Conservation (phyloP, 2,113 vertebrate genomes). For the Gallinago undulata region DNA sequence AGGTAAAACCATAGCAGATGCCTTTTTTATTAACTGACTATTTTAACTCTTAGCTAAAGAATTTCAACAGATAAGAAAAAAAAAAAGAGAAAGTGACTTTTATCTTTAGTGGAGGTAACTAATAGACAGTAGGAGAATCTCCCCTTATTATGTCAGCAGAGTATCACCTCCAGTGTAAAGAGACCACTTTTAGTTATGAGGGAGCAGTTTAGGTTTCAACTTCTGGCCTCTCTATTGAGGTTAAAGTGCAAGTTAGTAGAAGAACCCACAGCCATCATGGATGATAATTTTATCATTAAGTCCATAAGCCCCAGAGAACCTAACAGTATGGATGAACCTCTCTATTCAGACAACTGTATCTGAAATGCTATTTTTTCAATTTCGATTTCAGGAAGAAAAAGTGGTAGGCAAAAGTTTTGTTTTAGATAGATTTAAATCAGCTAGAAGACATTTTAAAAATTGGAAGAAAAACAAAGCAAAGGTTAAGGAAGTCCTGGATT, state of each 20-base stretch:
- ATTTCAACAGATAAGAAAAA: not conserved
- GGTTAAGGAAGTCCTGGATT: not conserved
- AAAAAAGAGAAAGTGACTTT: not conserved
- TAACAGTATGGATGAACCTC: not conserved
- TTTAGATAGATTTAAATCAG: not conserved
- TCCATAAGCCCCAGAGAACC: not conserved
- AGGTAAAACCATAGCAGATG: slow-evolving; percentile 76
- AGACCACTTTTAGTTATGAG: not conserved
- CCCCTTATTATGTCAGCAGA: not conserved
- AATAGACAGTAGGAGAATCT: not conserved
- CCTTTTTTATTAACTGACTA: not conserved
- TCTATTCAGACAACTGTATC: not conserved
- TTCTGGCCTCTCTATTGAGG: not conserved
- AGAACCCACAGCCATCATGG: not conserved
- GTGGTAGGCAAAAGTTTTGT: not conserved
- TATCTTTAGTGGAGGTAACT: not conserved
- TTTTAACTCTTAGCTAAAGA: not conserved
- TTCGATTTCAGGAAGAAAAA: not conserved
- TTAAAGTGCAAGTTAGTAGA: not conserved
- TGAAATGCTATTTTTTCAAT: not conserved
- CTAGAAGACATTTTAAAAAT: not conserved
- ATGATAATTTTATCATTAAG: not conserved
- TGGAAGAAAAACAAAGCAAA: not conserved
- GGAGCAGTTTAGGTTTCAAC: not conserved
- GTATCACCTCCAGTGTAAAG: not conserved